Percentiles rank a stretch among this genome's conserved stretches.
phyloP scores from a whole-genome alignment of 2,113 vertebrate species.

The Ellobius talpinus region DNA sequence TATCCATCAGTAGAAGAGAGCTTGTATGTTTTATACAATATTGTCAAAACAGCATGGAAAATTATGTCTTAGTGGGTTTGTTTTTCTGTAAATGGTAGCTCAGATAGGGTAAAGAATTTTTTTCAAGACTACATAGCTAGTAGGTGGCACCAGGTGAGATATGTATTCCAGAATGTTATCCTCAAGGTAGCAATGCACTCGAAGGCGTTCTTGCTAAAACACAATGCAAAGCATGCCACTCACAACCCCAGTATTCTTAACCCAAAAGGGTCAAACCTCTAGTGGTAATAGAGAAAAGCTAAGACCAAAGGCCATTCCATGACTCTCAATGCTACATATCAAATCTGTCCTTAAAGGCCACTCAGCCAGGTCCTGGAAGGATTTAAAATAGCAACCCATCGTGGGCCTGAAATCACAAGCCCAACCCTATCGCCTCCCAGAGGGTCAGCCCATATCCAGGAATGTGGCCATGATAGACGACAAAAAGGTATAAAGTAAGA shows the following conservation, averaged over 20 bases:
- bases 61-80: background rate
- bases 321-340: background rate
- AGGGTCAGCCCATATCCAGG: conserved; percentile 78
- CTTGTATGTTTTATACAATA: background rate
- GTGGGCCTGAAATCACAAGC: conserved; percentile 4
- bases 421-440: conserved; percentile 18
- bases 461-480: conserved; percentile 82
- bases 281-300: background rate
- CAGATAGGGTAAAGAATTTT: background rate
- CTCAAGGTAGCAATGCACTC: fast-evolving
- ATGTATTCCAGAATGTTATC: too few relatives aligned
- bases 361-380: background rate
- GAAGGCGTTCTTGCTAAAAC: background rate
- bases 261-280: background rate
- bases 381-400: background rate
- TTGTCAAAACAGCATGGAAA: background rate
- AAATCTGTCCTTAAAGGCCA: background rate
- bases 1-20: background rate
- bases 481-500: conserved; percentile 78
- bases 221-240: background rate
- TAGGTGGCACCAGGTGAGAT: background rate
- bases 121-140: background rate
- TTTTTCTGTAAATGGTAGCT: background rate
- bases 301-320: background rate
- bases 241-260: background rate